These are phyloP conservation scores for Bos indicus DNA, from an alignment of 2,113 vertebrate species.

Conservation along the genomic window DNA sequence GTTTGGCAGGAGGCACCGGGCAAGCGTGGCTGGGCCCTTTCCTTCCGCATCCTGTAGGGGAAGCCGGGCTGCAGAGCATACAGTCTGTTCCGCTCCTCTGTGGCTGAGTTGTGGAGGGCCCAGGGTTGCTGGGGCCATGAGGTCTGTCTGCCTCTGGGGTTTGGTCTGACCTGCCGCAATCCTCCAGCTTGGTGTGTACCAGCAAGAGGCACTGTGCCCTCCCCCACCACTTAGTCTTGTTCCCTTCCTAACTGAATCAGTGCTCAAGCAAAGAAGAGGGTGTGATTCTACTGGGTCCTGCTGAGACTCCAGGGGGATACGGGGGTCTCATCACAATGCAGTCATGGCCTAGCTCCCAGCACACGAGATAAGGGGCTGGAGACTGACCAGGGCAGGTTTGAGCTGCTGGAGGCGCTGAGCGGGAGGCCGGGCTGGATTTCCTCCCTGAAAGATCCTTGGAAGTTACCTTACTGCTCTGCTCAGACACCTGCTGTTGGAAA, in stretches of 20 bases:
- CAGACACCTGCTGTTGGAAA: background rate
- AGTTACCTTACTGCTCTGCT: background rate
- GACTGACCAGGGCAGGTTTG: background rate
- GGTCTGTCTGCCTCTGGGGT: background rate
- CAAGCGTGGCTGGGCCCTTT: background rate
- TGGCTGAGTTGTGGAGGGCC: background rate
- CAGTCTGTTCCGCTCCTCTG: background rate
- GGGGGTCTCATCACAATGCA: background rate
- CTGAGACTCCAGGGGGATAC: background rate
- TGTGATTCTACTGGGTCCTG: background rate
- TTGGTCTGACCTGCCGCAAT: background rate
- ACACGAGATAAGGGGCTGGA: fast-evolving
- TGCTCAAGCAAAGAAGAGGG: background rate
- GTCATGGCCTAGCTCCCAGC: background rate
- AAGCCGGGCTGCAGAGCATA: background rate
- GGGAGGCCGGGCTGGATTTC: background rate
- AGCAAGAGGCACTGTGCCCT: too few species aligned
- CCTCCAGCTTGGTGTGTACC: background rate
- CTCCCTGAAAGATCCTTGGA: background rate
- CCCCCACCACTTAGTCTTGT: background rate
- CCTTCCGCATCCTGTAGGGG: background rate
- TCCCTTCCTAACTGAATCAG: background rate
- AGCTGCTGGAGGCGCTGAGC: background rate
- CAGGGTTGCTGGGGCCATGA: background rate
- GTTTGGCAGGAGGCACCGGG: background rate